Conservation (phyloP, 2,797 vertebrate genomes). For the Sorex maritimensis region DNA sequence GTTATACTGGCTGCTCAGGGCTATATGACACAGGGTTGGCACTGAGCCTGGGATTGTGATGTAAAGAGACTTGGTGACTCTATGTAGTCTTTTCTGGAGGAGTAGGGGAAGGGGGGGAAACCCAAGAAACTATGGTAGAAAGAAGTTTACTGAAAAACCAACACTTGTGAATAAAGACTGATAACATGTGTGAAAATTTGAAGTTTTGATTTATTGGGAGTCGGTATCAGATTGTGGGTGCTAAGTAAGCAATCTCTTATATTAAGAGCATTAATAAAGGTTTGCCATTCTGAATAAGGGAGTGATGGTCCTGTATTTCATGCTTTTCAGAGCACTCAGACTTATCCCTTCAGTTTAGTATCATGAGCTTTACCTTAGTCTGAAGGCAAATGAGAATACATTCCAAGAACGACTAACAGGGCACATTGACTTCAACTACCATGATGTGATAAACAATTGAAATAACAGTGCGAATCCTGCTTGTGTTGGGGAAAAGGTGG, state of each 20-base stretch:
- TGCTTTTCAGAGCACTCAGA: neutral
- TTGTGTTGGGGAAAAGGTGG: neutral
- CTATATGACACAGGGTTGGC: neutral
- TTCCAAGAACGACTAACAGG: slow-evolving; percentile 6
- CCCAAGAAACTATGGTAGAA: neutral
- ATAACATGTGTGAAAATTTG: neutral
- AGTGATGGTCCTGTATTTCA: neutral
- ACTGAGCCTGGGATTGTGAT: neutral
- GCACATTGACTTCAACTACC: neutral
- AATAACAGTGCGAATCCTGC: neutral
- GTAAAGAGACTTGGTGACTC: neutral
- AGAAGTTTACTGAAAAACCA: neutral
- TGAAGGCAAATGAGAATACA: neutral
- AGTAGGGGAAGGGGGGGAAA: neutral
- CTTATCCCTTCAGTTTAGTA: slow-evolving; percentile 44
- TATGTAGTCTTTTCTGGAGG: neutral
- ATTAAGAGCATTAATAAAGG: neutral
- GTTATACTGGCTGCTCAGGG: neutral
- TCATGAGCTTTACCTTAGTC: neutral
- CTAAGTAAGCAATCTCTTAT: neutral
- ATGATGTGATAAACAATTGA: neutral
- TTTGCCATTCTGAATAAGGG: slow-evolving; percentile 18
- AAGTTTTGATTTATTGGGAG: slow-evolving; percentile 40
- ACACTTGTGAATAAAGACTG: neutral
- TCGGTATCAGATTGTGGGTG: neutral